Evolutionary conservation across 2,113 vertebrate genomes (phyloP), one percentile per base, ranked within the genome.

Genomic region (Eurypyga helias): DNA sequence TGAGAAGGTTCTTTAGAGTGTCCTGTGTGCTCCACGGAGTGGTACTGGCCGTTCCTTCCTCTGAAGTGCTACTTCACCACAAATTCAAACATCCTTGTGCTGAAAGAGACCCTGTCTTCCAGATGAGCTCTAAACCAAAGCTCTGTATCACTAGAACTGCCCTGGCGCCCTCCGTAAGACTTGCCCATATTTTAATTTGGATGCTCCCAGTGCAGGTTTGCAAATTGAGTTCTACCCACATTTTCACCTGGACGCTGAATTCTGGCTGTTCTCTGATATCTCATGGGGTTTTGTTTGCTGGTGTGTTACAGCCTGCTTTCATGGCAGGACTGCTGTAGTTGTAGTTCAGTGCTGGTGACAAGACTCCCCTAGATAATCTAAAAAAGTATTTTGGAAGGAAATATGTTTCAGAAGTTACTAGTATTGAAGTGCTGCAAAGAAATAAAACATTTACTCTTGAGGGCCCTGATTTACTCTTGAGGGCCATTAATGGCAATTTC

Each of bases 1-100:
- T 54, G 43, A 84, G 55, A 38, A 81, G n/a, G 36, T 69, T 45
- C 48, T 65, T 46, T 21, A 83, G 62, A 23, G 19, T 58, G 38
- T 43, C 20, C 41, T 71, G 0, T 0, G 0, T 64, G 51, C 72
- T 87, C 21, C 70, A 51, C 31, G 19, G 58, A 89, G 48, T 24
- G 25, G 38, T 28, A 14, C n/a, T 79, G 46, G 26, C 36, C 7
- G 9, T 69, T 91, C 48, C 62, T 83, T 69, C 36, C 45, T 70
- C 43, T 49, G 11, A 55, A 83, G 60, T 46, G 20, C n/a, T 38
- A 3, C 62, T 92, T 84, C 1, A 2, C 69, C 33, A 34, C 21
- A 18, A 62, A 38, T 65, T 49, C 38, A 45, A 83, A 57, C 6
- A 18, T 55, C 12, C 17, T n/a, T 31, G 7, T 71, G 20, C 51